Evolutionary conservation across 2,113 vertebrate genomes (phyloP).

Genomic region (Cervus canadensis): DNA sequence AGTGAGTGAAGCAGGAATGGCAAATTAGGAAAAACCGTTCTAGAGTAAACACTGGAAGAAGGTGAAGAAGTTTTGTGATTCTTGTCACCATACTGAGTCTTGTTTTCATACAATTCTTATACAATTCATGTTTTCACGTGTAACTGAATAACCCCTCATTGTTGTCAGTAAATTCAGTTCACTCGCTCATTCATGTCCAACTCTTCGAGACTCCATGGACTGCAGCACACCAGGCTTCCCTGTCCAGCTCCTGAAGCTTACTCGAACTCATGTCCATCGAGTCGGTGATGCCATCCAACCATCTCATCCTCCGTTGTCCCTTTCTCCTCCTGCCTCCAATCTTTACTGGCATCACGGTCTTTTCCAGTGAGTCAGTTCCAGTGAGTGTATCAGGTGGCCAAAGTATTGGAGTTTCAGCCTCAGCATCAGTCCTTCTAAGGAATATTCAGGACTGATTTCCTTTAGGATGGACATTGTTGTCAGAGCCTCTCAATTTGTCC

Average conservation of each 20-base stretch:
- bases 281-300: background rate
- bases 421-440: background rate
- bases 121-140: background rate
- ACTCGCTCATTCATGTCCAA: background rate
- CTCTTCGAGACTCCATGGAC: rapidly evolving
- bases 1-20: background rate
- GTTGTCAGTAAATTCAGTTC: background rate
- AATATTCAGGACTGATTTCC: background rate
- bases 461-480: background rate
- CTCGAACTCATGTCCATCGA: rapidly evolving
- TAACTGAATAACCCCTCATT: background rate
- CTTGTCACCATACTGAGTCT: background rate
- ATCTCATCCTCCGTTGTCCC: background rate
- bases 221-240: background rate
- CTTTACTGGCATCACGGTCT: background rate
- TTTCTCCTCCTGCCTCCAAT: background rate
- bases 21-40: background rate
- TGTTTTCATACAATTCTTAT: background rate
- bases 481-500: background rate
- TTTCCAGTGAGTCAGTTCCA: background rate
- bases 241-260: background rate
- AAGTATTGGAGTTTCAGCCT: background rate
- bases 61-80: background rate
- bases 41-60: background rate
- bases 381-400: background rate